A percentile compares a stretch with the other conserved stretches of the same genome.
phyloP scores from a whole-genome alignment of 1,140 invertebrate genomes.

The Drosophila seguyi region DNA sequence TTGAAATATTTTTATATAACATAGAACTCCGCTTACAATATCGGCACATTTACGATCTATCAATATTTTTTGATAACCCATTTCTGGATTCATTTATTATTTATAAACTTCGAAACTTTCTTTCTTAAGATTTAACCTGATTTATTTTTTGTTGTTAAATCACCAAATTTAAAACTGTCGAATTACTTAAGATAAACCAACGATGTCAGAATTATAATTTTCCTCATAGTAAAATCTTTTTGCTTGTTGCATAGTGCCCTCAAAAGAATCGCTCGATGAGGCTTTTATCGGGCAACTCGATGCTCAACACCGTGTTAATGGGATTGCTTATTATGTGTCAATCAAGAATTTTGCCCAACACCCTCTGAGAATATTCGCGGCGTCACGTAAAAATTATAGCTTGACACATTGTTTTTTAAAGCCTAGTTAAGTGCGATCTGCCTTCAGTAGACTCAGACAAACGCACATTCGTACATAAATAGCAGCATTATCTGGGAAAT shows the following conservation, averaged over 20 bases:
- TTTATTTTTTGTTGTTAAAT: background rate
- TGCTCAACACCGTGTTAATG: slow-evolving; percentile 66
- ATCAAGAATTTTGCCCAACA: slow-evolving; percentile 40
- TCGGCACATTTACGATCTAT: no score
- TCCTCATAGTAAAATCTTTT: background rate
- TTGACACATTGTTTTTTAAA: slow-evolving; percentile 62
- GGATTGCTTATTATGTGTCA: slow-evolving; percentile 74
- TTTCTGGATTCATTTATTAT: no score
- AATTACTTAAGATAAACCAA: no score
- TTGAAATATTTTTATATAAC: no score
- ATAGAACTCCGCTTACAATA: no score
- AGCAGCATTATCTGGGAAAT: slow-evolving; percentile 56
- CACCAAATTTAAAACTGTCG: background rate
- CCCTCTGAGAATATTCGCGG: slow-evolving; percentile 24
- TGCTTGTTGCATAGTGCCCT: slow-evolving; percentile 32
- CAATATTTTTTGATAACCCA: no score
- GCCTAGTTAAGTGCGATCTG: slow-evolving; percentile 21
- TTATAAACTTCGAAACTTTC: background rate
- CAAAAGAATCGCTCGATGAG: slow-evolving; percentile 15
- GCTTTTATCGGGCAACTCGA: slow-evolving; percentile 43
- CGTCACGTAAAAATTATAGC: slow-evolving; percentile 67
- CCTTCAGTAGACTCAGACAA: background rate
- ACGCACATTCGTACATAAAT: slow-evolving; percentile 39
- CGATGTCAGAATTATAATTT: background rate
- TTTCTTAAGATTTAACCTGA: no score